Evolutionary conservation across 2,888 invertebrate genomes (phyloP), one percentile per base, ranked within the genome.

Genomic region (Nomada fucata): DNA sequence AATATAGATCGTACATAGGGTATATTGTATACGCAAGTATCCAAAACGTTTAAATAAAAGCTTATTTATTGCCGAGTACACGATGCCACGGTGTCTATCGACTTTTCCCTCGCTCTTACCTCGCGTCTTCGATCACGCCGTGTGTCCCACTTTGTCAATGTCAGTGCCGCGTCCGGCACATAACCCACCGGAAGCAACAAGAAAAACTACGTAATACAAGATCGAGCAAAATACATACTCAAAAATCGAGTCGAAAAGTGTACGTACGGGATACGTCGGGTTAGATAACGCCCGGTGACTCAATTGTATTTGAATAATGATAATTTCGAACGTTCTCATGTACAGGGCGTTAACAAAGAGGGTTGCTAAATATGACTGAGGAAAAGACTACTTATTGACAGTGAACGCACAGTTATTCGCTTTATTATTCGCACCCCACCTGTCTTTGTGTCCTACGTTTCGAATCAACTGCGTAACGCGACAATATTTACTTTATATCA

Each of bases 21-120:
- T 86, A 84, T 91, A 91, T 90, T 91, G 90, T 91, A 91, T 91
- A 92, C 90, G 88, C 83, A 74, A 90, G 55, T 88, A 89, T 90
- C 79, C 84, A 88, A 88, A 85, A 87, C 89, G 90, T 91, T 91
- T 89, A 87, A 92, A 91, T 92, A 92, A 92, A 92, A 90, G 89
- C 91, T 91, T 92, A 91, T 91, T 92, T 92, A 91, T 91, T 90
- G 92, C 89, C 86, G 87, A 87, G 71, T 65, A 60, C 26, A 20
- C 9, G 1, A 57, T 11, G 11, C 9, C 5, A 11, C 23, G 29
- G 36, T 10, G 15, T n/a, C 7, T 60, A 70, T 70, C 18, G 63
- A 59, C 10, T n/a, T 59, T 50, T 52, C 11, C 36, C 20, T 11
- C 20, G 18, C 18, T 9, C n/a, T 3, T 52, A 15, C 36, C 20